These are phyloP conservation scores for Buathra laborator DNA, from an alignment of 2,888 invertebrate genomes.

Conservation along the genomic window DNA sequence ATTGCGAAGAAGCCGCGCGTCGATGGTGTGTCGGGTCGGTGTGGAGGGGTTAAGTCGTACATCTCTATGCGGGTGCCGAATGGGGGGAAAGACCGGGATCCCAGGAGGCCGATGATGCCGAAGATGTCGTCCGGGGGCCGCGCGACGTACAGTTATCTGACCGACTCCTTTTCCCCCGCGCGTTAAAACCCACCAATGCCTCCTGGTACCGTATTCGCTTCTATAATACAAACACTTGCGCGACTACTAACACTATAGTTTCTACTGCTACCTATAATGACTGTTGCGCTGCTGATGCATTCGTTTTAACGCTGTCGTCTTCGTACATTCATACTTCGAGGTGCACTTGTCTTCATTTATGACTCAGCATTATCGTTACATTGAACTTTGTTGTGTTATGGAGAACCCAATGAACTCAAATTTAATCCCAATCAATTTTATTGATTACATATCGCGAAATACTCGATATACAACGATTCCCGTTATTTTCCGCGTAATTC, in stretches of 20 bases:
- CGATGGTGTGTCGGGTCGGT: slow-evolving; percentile 43
- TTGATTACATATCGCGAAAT: neutral
- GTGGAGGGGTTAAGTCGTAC: slow-evolving; percentile 43
- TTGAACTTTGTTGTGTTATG: neutral
- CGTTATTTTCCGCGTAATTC: no score
- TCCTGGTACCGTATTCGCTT: slow-evolving; percentile 62
- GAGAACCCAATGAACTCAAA: neutral
- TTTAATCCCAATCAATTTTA: neutral
- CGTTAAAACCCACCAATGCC: slow-evolving; percentile 66
- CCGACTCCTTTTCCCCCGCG: slow-evolving; percentile 81
- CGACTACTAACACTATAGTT: slow-evolving; percentile 36
- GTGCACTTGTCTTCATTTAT: slow-evolving; percentile 18
- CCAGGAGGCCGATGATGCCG: slow-evolving; percentile 74
- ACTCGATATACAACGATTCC: neutral
- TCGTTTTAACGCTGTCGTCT: neutral
- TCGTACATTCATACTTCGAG: slow-evolving; percentile 8
- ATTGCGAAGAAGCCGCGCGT: slow-evolving; percentile 5
- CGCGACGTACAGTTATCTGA: slow-evolving; percentile 85
- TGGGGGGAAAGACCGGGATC: slow-evolving; percentile 64
- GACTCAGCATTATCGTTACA: neutral
- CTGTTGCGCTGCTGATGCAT: slow-evolving; percentile 22
- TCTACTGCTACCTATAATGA: slow-evolving; percentile 24
- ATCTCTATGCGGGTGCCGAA: slow-evolving; percentile 58
- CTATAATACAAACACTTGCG: slow-evolving; percentile 56
- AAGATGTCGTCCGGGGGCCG: slow-evolving; percentile 83